phyloP scores from a whole-genome alignment of 1,140 invertebrate species.

The Drosophila setifemur region DNA sequence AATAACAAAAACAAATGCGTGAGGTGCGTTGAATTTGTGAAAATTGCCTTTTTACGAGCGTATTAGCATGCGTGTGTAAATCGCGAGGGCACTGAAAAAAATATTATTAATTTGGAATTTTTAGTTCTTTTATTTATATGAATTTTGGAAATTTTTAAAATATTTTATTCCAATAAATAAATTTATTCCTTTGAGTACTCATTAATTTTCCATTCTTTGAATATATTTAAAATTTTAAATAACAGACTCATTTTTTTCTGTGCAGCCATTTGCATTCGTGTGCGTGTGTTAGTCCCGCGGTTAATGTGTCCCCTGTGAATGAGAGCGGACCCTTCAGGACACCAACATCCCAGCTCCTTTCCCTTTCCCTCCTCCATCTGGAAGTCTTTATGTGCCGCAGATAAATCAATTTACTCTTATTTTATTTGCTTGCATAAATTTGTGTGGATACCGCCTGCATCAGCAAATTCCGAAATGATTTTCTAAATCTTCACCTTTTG shows the following conservation, averaged over 20 bases:
- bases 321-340: conserved; percentile 45
- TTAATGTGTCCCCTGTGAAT: conserved; percentile 78
- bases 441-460: conserved; percentile 22
- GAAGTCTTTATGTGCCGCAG: conserved; percentile 39
- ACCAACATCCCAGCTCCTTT: neutral
- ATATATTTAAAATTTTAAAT: no score
- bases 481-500: conserved; percentile 50
- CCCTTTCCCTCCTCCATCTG: neutral
- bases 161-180: no score
- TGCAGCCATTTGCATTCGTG: conserved; percentile 60
- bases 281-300: conserved; percentile 31
- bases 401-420: conserved; percentile 80
- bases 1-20: conserved; percentile 43
- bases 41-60: conserved; percentile 81
- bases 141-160: no score
- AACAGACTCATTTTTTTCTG: neutral
- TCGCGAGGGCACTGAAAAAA: conserved; percentile 8
- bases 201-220: no score
- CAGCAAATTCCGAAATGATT: conserved; percentile 58
- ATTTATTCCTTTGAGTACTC: no score
- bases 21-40: conserved; percentile 65
- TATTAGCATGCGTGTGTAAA: conserved; percentile 62
- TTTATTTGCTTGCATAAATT: conserved; percentile 80
- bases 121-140: neutral
- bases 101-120: neutral